Conservation (phyloP, 1,140 invertebrate genomes). For the Laupala kohalensis region DNA sequence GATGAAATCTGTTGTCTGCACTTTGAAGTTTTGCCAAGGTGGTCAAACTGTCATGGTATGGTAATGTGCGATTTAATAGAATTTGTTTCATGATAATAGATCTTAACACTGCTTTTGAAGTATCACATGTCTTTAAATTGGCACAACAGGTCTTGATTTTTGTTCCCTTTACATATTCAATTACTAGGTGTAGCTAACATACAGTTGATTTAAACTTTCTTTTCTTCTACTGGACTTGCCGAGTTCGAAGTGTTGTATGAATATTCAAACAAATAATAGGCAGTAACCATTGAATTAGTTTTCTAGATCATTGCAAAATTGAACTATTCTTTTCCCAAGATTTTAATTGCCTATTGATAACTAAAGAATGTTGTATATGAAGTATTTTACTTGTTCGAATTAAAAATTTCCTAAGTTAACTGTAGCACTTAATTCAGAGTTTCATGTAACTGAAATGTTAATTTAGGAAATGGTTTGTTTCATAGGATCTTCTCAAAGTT, state of each 20-base stretch:
- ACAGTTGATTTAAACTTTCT: not conserved
- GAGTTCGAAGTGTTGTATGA: constrained; percentile 1
- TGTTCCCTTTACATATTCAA: not conserved
- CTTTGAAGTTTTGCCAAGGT: not conserved
- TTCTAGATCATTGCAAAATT: constrained; percentile 1
- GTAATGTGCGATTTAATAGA: not conserved
- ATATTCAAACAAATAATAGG: not conserved
- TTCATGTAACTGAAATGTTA: not conserved
- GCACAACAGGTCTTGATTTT: not conserved
- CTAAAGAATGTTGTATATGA: constrained; percentile 8
- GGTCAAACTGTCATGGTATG: not conserved
- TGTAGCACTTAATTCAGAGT: not conserved
- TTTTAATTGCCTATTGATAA: not conserved
- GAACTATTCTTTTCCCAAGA: not conserved
- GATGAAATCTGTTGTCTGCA: not conserved
- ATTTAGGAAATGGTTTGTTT: not conserved
- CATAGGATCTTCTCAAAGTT: not conserved
- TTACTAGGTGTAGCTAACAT: not conserved
- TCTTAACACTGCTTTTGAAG: not conserved
- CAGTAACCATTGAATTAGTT: constrained; percentile 6
- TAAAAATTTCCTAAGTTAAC: not conserved
- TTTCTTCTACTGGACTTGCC: constrained; percentile 5
- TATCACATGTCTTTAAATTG: not conserved
- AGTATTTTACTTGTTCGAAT: not conserved
- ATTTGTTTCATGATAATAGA: not conserved